Base-by-base conservation (phyloP, 92 coral and sea anemone genomes). In the Zoanthus gigantus region DNA sequence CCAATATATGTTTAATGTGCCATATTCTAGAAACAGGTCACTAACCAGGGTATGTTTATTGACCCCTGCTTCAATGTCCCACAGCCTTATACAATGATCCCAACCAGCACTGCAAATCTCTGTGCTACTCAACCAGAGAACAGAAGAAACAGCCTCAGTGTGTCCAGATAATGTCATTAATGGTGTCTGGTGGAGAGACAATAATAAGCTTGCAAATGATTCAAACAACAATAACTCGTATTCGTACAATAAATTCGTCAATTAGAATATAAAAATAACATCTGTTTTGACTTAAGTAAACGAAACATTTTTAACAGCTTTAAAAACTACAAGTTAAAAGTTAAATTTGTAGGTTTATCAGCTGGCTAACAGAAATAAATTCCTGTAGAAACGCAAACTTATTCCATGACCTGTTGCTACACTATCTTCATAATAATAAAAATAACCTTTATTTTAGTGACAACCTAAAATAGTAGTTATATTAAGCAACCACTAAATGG, bases 121-220 rank as follows among this genome's bases (percentile, higher is more conserved):
- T 50, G 74, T 86, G 28, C 88, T 86, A 73, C 90, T 94, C 87
- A 93, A 83, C 99, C 99, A 97, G 29, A 93, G 53, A 28, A 95
- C 99, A 23, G 95, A 84, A 23, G 99, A 93, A 37, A 97, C 95
- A 32, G 98, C 98, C 72, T 97, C 98, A 16, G 94, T 93, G 90
- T 97, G 99, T 65, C 98, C 99, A 71, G 99, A 89, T 72, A 97
- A 84, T 0, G 99, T 97, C 98, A 97, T 97, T 76, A 97, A 72
- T 2, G 99, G 99, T 44, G 99, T 97, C 98, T 95, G 88, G 54
- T 48, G 32, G 73, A 23, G 32, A 37, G 42, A 37, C 42, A 69
- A 42, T 8, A 61, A 17, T 16, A 17, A 58, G 4, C 2, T 5
- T 15, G n/a, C 12, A 17, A 5, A 58, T 58, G 0, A 10, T 44